phyloP scores from a whole-genome alignment of 2,113 vertebrate species.

The Toxotes chatareus region DNA sequence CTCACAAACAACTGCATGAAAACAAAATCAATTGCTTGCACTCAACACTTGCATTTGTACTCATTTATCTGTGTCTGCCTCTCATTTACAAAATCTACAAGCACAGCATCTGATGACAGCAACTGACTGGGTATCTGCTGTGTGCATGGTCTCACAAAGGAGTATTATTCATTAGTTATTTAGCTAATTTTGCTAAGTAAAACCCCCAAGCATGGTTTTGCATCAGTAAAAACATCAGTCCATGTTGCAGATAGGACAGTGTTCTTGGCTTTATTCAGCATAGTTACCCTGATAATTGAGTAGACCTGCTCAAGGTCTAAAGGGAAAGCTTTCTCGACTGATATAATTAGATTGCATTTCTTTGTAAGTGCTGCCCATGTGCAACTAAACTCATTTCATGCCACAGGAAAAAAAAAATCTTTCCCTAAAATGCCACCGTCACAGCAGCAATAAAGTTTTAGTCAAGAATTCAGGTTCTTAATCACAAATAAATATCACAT shows the following conservation, averaged over 20 bases:
- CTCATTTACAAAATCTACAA: slow-evolving; percentile 5
- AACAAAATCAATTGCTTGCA: slow-evolving; percentile 27
- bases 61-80: background rate
- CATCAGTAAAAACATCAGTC: no score
- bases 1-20: background rate
- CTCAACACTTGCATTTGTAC: slow-evolving; percentile 11
- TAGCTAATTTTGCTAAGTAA: background rate
- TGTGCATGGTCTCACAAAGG: background rate
- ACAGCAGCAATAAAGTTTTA: slow-evolving; percentile 65
- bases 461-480: slow-evolving; percentile 51
- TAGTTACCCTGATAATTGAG: background rate
- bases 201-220: background rate
- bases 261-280: background rate
- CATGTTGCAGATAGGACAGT: background rate
- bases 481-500: slow-evolving; percentile 64
- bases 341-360: slow-evolving; percentile 69
- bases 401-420: slow-evolving; percentile 56
- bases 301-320: slow-evolving; percentile 17
- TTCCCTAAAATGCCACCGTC: slow-evolving; percentile 63
- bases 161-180: background rate
- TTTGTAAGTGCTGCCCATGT: slow-evolving; percentile 63
- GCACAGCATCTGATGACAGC: background rate
- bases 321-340: slow-evolving; percentile 42
- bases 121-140: slow-evolving; percentile 6
- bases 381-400: slow-evolving; percentile 69